phyloP scores from a whole-genome alignment of 1,140 invertebrate genomes.

The Planococcus citri region DNA sequence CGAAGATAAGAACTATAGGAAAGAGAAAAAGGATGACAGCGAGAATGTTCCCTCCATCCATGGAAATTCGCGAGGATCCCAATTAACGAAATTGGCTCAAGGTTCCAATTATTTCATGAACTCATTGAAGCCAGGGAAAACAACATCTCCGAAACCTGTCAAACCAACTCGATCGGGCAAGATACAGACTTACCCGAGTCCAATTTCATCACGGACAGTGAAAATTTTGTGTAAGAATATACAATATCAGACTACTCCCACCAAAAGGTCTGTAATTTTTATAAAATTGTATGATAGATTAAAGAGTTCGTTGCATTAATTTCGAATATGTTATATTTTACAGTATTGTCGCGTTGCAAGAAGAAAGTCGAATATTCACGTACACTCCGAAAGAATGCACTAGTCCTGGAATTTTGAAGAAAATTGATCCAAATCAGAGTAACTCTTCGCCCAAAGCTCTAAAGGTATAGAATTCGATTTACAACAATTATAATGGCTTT shows the following conservation, averaged over 20 bases:
- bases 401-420: slow-evolving; percentile 13
- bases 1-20: background rate
- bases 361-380: background rate
- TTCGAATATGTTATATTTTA: background rate
- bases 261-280: background rate
- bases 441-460: background rate
- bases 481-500: background rate
- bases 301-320: no score
- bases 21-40: background rate
- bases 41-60: background rate
- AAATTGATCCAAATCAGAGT: background rate
- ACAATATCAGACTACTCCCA: background rate
- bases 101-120: background rate
- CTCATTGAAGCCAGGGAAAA: background rate
- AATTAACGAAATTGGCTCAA: background rate
- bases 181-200: no score
- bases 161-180: background rate
- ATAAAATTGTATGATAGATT: background rate
- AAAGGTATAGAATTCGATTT: background rate
- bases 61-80: background rate
- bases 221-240: background rate
- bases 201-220: background rate
- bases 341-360: background rate
- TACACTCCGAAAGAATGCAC: slow-evolving; percentile 13
- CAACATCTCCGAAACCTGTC: background rate